Percentiles rank a stretch among this genome's conserved stretches.
These are phyloP conservation scores for Drosophila melanogaster DNA, from an alignment of 1,140 invertebrate species.

Conservation along the genomic window Release_6_plus_ISO1_MT NT_033777.3:9167501-9168000, in stretches of 20 bases:
- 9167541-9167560: constrained; percentile 38
- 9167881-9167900: constrained; percentile 38
- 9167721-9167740: neutral
- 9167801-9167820: constrained; percentile 15
- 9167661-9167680: too few relatives aligned
- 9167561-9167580: constrained; percentile 14
- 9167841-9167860: constrained; percentile 71
- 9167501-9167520: constrained; percentile 15
- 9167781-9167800: constrained; percentile 17
- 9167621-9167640: constrained; percentile 22
- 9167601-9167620: constrained; percentile 7
- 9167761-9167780: constrained; percentile 26
- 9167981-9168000: constrained; percentile 83
- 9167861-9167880: constrained; percentile 75
- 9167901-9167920: neutral
- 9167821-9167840: constrained; percentile 28
- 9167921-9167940: constrained; percentile 45
- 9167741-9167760: neutral
- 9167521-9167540: constrained; percentile 13
- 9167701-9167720: neutral
- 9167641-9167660: neutral
- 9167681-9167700: too few relatives aligned
- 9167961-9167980: constrained; percentile 82
- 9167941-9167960: constrained; percentile 78
- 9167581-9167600: constrained; percentile 43